phyloP scores from a whole-genome alignment of 2,113 vertebrate species.

The Apistogramma diplotaenia region DNA sequence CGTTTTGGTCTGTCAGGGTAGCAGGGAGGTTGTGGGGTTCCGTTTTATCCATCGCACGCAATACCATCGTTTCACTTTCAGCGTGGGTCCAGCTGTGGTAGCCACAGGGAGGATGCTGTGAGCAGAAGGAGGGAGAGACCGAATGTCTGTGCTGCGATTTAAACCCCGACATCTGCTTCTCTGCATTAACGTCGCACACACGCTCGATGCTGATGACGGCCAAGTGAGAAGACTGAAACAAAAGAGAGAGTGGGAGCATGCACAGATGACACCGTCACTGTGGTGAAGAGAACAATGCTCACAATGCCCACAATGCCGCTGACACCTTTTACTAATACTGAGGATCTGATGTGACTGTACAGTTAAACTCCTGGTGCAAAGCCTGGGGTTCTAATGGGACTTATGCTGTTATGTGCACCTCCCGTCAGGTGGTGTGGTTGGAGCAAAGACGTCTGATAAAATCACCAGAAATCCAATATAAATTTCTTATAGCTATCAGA shows the following conservation, averaged over 20 bases:
- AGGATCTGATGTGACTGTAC: slow-evolving; percentile 33
- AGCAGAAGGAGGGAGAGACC: slow-evolving; percentile 1
- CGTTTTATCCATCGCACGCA: neutral
- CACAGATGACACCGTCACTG: slow-evolving; percentile 9
- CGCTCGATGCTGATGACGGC: neutral
- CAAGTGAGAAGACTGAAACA: neutral
- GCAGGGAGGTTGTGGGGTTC: slow-evolving; percentile 32
- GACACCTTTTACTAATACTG: slow-evolving; percentile 1
- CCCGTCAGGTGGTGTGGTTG: slow-evolving; percentile 6
- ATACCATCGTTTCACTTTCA: neutral
- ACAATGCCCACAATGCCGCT: slow-evolving; percentile 20
- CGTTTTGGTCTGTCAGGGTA: slow-evolving; percentile 6
- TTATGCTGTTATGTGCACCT: neutral
- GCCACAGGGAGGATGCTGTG: slow-evolving; percentile 7
- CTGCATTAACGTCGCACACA: neutral
- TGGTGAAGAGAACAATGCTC: neutral
- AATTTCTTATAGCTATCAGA: neutral
- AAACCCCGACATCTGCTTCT: slow-evolving; percentile 37
- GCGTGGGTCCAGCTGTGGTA: neutral
- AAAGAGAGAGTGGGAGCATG: neutral
- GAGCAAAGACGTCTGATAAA: neutral
- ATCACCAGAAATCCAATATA: neutral
- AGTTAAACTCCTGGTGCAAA: slow-evolving; percentile 7
- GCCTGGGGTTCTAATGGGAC: neutral
- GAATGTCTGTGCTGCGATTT: slow-evolving; percentile 12